Evolutionary conservation across 2,113 vertebrate genomes (phyloP).

Genomic region (Urocolius indicus): DNA sequence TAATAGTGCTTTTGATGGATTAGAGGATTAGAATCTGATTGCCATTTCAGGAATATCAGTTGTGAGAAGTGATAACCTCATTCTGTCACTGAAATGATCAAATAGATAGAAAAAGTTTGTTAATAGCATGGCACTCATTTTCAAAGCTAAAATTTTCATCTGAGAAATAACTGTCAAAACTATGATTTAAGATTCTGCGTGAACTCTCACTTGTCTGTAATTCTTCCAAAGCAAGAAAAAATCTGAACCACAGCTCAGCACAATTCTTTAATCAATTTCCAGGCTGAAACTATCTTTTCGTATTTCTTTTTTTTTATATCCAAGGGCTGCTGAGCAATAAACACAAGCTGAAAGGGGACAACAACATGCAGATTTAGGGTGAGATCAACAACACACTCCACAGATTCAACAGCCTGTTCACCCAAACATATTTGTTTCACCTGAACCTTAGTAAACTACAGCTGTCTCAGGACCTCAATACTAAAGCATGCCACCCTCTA

Average conservation of each 20-base stretch:
- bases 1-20: background rate
- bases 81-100: conserved; percentile 3
- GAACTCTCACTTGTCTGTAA: background rate
- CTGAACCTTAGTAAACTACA: background rate
- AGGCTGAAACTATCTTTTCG: background rate
- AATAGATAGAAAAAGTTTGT: background rate
- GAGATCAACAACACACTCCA: background rate
- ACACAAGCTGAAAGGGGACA: background rate
- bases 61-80: background rate
- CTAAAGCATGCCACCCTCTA: background rate
- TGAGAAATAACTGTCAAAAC: background rate
- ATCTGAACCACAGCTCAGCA: background rate
- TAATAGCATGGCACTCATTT: background rate
- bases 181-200: background rate
- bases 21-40: background rate
- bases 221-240: background rate
- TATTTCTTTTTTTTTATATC: background rate
- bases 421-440: background rate
- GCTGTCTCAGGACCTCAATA: background rate
- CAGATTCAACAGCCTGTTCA: background rate
- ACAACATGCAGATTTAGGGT: background rate
- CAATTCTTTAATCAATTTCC: background rate
- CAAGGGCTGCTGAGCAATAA: background rate
- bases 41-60: background rate
- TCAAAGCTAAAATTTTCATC: background rate